Evolutionary conservation across 2,113 vertebrate genomes (phyloP).

Genomic region (Leptocoma aspasia): DNA sequence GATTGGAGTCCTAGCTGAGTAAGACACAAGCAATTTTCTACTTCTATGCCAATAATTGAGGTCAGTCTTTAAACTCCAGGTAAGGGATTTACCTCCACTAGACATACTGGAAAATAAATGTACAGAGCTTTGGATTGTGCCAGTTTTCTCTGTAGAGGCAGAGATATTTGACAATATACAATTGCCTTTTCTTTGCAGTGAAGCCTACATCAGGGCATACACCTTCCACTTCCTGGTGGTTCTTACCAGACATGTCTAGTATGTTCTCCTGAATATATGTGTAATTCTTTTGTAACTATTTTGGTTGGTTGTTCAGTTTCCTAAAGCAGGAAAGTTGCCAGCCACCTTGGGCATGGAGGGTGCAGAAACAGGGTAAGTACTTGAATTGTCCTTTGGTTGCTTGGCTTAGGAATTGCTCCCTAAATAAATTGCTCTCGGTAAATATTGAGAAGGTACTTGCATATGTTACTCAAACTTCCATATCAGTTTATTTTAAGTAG

Average conservation of each 20-base stretch:
- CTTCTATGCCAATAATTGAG: neutral
- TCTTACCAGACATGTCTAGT: too few relatives aligned
- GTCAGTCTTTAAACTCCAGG: neutral
- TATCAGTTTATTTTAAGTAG: neutral
- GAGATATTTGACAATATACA: neutral
- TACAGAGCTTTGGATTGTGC: neutral
- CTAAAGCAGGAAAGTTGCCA: neutral
- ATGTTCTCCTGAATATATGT: rapidly evolving
- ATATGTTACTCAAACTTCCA: neutral
- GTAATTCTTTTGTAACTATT: neutral
- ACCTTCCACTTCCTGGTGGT: too few relatives aligned
- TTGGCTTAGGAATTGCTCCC: neutral
- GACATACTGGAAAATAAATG: neutral
- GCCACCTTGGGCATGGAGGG: neutral
- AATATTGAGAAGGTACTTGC: neutral
- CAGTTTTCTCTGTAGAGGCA: neutral
- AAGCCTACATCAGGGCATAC: neutral
- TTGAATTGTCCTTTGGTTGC: neutral
- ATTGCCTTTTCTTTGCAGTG: neutral
- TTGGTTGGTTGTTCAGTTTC: neutral
- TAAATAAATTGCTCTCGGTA: too few relatives aligned
- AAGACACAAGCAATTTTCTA: neutral
- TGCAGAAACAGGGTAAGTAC: neutral
- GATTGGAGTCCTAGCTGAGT: neutral
- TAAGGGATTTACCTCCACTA: neutral